phyloP scores from a whole-genome alignment of 2,797 vertebrate genomes.

The Eulemur coronatus region DNA sequence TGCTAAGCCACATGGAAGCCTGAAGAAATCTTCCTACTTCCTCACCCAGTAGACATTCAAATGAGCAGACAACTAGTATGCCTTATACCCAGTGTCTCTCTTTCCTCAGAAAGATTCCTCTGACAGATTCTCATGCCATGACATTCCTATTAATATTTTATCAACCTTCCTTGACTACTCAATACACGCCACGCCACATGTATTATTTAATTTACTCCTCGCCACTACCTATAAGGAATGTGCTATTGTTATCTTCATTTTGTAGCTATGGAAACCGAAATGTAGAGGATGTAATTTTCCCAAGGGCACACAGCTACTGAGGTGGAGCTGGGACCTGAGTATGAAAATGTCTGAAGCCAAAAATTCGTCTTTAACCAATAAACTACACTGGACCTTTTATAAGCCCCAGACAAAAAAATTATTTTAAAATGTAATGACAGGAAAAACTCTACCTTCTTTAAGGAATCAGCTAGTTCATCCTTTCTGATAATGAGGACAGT shows the following conservation, averaged over 20 bases:
- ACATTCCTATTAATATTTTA: background rate
- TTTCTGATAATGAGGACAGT: background rate
- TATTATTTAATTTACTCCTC: background rate
- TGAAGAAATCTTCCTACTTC: background rate
- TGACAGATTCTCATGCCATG: background rate
- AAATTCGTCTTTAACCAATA: background rate
- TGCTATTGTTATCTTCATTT: background rate
- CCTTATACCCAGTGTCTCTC: background rate
- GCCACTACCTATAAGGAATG: background rate
- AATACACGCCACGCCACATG: background rate
- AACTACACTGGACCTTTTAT: background rate
- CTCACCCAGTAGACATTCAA: background rate
- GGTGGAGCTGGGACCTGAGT: background rate
- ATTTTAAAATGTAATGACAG: background rate
- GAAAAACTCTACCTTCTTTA: background rate
- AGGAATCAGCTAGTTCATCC: background rate
- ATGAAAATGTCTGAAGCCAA: background rate
- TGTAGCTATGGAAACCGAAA: background rate
- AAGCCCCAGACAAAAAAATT: background rate
- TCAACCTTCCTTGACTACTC: background rate
- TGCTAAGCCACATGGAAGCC: background rate
- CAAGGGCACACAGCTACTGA: background rate
- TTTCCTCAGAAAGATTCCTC: background rate
- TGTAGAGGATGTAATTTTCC: background rate
- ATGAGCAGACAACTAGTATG: background rate